Base-by-base conservation (phyloP, 2,797 vertebrate species). In the Chaunax sp. region DNA sequence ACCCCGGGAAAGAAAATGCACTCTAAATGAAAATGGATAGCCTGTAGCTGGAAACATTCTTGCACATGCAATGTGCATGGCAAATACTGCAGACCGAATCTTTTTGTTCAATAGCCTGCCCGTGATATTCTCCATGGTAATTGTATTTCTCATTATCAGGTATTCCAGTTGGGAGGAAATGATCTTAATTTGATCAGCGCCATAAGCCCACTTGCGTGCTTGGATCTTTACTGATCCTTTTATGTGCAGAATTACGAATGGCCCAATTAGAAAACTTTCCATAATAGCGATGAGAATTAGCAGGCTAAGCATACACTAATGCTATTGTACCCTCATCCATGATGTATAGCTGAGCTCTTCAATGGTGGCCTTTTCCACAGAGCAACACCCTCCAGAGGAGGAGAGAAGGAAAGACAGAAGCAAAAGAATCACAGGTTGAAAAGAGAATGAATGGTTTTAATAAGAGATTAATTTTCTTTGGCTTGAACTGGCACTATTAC, bases 291-390 rank as follows among this genome's bases (percentile, higher is more conserved):
- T 18, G 71, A 73, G 81, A 89, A 92, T 88, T 90, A 88, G 78
- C 86, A 89, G 83, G 87, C 83, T 89, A 73, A 85, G 83, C 86
- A 81, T 88, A 82, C 81, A 65, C 88, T 90, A 90, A 89, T 88
- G 77, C 85, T 81, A 89, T 91, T 92, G 90, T 89, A 82, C 64
- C 81, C 81, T 91, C 89, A 92, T 92, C 90, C 89, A 69, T 93
- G 88, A 93, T 87, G 88, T 91, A 92, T 83, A 75, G 89, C 80
- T 53, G 76, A 87, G 85, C 82, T 82, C 81, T 64, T 90, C 83
- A 74, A 61, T 73, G 81, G 83, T 80, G 87, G 75, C 85, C 75
- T 87, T 77, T 65, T 81, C 80, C 76, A 60, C 76, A 71, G 83
- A 87, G 82, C 68, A 73, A 50, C 54, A 54, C 55, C 72, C 85